Evolutionary conservation across 2,113 vertebrate genomes (phyloP).

Genomic region (Tenebrosternarchus preto): DNA sequence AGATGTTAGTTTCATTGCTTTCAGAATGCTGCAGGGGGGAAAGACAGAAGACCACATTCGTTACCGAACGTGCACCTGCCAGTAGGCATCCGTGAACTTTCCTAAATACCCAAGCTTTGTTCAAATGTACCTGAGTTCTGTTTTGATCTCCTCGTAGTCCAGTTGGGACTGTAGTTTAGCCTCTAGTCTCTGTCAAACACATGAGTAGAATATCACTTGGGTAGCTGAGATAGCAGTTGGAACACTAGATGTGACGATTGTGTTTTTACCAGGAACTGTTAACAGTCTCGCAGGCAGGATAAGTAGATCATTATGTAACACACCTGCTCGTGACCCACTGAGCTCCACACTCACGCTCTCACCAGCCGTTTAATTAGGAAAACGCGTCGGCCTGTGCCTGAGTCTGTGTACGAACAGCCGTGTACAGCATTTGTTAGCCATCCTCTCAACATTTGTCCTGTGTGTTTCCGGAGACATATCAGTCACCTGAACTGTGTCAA

Average conservation of each 20-base stretch:
- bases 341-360: too few relatives aligned
- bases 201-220: neutral
- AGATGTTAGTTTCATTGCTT: slow-evolving; percentile 92
- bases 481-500: too few relatives aligned
- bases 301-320: neutral
- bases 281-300: neutral
- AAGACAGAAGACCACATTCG: slow-evolving; percentile 27
- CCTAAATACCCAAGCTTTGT: neutral
- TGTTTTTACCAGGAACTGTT: neutral
- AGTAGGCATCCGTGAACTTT: neutral
- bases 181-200: slow-evolving; percentile 81
- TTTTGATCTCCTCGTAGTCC: slow-evolving; percentile 98
- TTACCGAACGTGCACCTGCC: neutral
- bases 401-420: too few relatives aligned
- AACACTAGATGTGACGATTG: neutral
- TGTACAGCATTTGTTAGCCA: too few relatives aligned
- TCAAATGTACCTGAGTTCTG: slow-evolving; percentile 86
- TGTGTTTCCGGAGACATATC: too few relatives aligned
- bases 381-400: too few relatives aligned
- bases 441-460: too few relatives aligned
- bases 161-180: slow-evolving; percentile 91
- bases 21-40: slow-evolving; percentile 82
- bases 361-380: too few relatives aligned
- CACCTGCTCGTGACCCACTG: neutral
- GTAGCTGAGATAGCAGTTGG: neutral